phyloP scores from a whole-genome alignment of 2,797 vertebrate species.

The Crypturellus tataupa region DNA sequence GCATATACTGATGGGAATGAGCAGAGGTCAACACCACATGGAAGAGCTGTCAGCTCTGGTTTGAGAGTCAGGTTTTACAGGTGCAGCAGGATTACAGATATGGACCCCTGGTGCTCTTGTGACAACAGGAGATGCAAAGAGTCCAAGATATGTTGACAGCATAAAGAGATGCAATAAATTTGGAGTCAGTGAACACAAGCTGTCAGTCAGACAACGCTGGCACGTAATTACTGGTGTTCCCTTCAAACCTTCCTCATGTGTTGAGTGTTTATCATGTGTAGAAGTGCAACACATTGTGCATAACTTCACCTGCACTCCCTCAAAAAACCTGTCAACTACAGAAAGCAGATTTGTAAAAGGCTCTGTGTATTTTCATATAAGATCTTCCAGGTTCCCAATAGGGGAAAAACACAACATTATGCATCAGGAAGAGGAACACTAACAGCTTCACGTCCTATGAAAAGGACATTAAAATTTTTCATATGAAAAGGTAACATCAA shows the following conservation, averaged over 20 bases:
- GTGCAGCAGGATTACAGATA: background rate
- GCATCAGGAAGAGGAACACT: background rate
- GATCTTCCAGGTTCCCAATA: background rate
- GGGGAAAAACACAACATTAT: background rate
- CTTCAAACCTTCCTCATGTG: background rate
- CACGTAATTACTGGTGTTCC: background rate
- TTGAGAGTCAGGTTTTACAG: background rate
- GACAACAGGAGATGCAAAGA: background rate
- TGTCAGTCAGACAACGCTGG: background rate
- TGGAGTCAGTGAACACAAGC: background rate
- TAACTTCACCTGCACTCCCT: background rate
- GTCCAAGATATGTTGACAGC: conserved; percentile 1
- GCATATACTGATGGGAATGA: background rate
- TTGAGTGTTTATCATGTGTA: background rate
- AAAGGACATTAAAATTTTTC: background rate
- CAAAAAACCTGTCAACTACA: background rate
- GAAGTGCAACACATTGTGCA: background rate
- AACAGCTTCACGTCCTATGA: background rate
- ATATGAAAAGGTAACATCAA: background rate
- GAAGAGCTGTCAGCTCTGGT: conserved; percentile 36
- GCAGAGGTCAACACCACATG: conserved; percentile 46
- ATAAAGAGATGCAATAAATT: background rate
- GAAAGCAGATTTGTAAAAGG: background rate
- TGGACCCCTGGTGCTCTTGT: background rate
- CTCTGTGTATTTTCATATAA: background rate